A percentile compares a stretch with the other conserved stretches of the same genome.
Evolutionary conservation across 2,113 vertebrate species (phyloP).

Genomic region (Strigops habroptila): DNA sequence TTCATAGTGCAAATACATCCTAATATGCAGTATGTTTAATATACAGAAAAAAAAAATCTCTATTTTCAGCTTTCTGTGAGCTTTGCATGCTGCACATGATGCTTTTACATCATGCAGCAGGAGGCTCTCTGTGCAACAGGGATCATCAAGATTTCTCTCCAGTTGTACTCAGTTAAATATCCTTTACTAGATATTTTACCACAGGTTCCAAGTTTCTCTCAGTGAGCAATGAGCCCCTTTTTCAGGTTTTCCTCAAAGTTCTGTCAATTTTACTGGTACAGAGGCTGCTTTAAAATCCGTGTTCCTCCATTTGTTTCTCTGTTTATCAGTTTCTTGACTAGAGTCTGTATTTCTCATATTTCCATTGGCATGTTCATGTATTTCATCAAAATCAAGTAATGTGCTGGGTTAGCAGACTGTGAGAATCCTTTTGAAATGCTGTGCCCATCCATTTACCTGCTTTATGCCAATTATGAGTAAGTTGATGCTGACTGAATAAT

Average conservation of each 20-base stretch:
- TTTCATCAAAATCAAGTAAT: background rate
- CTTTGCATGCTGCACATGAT: background rate
- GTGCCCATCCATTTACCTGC: background rate
- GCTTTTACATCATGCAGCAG: background rate
- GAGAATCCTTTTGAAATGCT: background rate
- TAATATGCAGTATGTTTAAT: background rate
- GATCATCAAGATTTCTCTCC: background rate
- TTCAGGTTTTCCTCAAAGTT: background rate
- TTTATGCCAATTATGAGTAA: background rate
- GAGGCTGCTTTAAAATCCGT: background rate
- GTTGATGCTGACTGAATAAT: background rate
- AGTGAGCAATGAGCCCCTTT: background rate
- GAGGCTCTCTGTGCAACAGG: background rate
- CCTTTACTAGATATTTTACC: background rate
- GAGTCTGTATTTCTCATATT: background rate
- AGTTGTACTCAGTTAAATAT: background rate
- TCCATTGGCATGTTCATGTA: background rate
- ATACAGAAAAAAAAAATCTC: background rate
- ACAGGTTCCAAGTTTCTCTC: background rate
- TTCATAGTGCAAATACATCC: background rate
- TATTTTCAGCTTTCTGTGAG: background rate
- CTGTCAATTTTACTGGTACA: background rate
- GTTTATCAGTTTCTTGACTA: background rate
- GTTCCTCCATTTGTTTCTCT: background rate
- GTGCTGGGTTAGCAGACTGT: background rate